Evolutionary conservation across 2,113 vertebrate genomes (phyloP).

Genomic region (Nymphicus hollandicus): DNA sequence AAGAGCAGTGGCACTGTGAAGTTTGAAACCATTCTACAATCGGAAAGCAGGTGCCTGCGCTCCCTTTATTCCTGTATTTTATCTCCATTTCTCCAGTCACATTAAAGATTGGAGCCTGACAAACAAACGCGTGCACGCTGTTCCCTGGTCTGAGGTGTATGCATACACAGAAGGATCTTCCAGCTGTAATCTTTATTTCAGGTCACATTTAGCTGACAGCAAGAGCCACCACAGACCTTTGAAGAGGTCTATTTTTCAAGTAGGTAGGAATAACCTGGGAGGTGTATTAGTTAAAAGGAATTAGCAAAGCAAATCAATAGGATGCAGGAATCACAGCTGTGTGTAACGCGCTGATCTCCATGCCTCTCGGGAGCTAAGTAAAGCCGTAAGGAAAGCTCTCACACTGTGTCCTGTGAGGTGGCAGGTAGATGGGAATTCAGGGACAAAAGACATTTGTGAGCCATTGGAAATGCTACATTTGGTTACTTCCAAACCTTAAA

Average conservation of each 20-base stretch:
- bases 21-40: neutral
- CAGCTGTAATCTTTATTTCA: neutral
- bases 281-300: neutral
- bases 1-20: neutral
- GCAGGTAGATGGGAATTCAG: neutral
- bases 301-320: neutral
- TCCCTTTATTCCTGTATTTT: neutral
- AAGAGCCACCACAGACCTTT: neutral
- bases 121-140: neutral
- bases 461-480: neutral
- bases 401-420: neutral
- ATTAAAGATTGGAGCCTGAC: neutral
- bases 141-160: neutral
- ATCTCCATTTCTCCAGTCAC: neutral
- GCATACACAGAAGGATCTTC: neutral
- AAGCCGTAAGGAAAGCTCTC: neutral
- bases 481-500: neutral
- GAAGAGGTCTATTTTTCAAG: neutral
- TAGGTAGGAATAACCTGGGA: neutral
- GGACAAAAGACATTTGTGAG: neutral
- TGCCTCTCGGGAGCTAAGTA: neutral
- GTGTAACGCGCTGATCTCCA: neutral
- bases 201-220: neutral
- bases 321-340: neutral
- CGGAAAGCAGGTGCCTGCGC: neutral